Evolutionary conservation across 2,113 vertebrate species (phyloP), one percentile per base, ranked within the genome.

Genomic region (Eudyptes chrysolophus): DNA sequence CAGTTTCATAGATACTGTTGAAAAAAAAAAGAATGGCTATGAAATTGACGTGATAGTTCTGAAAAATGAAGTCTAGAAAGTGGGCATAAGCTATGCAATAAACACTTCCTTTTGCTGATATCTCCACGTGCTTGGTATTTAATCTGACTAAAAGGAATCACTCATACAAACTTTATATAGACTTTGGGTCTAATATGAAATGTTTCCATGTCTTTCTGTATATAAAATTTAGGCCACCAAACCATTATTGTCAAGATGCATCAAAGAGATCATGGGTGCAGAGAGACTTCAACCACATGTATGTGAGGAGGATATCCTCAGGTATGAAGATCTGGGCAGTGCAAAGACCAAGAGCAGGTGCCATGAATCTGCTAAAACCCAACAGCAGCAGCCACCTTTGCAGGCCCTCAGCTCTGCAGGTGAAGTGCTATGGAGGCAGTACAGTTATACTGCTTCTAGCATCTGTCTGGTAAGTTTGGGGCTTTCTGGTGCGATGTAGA

Each of bases 61-160:
- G 34, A 13, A 65, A 86, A 92, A 57, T 16, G 6, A 72, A 60
- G 42, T n/a, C 13, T 78, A 38, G 26, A 79, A 81, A 66, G 15
- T 13, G 66, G 17, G 10, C 19, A 61, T 3, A 61, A 34, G 4
- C 17, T 69, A 16, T 49, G 16, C 6, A 76, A 66, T 46, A 79
- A 89, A 78, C 5, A 22, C 7, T 27, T 44, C 8, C 4, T 60
- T 70, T 83, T 71, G 8, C 29, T 44, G 25, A 34, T 40, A 5
- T 72, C 20, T 14, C 3, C 12, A 20, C 0, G 0, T 62, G n/a
- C 22, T 51, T 64, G 30, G 7, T 62, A 25, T 52, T 89, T 51
- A 36, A 36, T 78, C 19, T 57, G 18, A 11, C 11, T 48, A 20
- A 60, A 86, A 76, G 19, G 22, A 71, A 44, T 66, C 6, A 42